Percentiles rank a stretch among this genome's conserved stretches.
Evolutionary conservation across 1,140 invertebrate species (phyloP).

Genomic region (Propsilocerus akamusi): DNA sequence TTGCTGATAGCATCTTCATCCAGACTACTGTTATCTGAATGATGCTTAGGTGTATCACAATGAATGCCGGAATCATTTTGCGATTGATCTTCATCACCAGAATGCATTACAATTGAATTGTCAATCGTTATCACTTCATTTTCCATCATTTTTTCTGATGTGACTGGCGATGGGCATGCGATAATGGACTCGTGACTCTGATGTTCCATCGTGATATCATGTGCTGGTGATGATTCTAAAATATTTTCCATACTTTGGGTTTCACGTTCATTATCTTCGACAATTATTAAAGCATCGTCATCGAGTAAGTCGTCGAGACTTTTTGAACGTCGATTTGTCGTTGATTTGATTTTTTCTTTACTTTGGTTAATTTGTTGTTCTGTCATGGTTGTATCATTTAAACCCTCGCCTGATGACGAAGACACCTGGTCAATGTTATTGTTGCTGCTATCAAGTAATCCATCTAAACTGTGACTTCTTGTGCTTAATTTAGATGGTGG

Average conservation of each 20-base stretch:
- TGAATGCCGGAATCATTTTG: slow-evolving; percentile 11
- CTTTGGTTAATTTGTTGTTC: neutral
- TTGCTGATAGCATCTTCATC: no score
- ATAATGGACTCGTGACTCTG: slow-evolving; percentile 17
- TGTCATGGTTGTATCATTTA: neutral
- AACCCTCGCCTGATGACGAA: neutral
- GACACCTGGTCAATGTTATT: neutral
- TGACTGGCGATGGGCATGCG: slow-evolving; percentile 20
- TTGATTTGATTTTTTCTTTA: slow-evolving; percentile 8
- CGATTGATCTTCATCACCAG: slow-evolving; percentile 11
- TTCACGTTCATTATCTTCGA: slow-evolving; percentile 11
- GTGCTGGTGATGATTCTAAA: slow-evolving; percentile 8
- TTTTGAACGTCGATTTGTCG: slow-evolving; percentile 32
- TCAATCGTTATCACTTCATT: slow-evolving; percentile 16
- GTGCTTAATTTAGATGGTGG: slow-evolving; percentile 13
- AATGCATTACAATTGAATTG: slow-evolving; percentile 11
- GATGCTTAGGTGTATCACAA: slow-evolving; percentile 14
- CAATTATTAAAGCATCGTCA: neutral
- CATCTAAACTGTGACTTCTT: slow-evolving; percentile 23
- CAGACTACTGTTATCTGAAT: no score
- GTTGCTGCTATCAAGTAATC: slow-evolving; percentile 13
- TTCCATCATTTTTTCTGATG: slow-evolving; percentile 14
- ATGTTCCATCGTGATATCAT: neutral
- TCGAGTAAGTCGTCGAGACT: slow-evolving; percentile 46
- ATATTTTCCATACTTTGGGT: slow-evolving; percentile 25